Evolutionary conservation across 2,113 vertebrate species (phyloP), one percentile per base, ranked within the genome.

Genomic region (Mirounga angustirostris): DNA sequence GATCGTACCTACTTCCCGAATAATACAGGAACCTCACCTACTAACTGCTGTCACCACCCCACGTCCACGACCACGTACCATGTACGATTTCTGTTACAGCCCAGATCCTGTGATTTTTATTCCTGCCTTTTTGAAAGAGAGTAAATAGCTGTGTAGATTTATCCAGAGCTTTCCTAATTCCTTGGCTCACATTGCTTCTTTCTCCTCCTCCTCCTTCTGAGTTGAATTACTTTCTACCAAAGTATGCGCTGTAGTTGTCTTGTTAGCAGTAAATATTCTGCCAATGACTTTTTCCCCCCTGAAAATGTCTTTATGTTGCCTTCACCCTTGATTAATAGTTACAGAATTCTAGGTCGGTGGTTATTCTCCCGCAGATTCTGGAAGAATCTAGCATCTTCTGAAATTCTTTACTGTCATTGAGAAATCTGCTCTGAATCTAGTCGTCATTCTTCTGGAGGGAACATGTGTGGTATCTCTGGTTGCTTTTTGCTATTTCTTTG

Each of bases 241-340:
- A 40, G 46, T 15, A 40, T 11, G 18, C 7, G 36, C 69, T 80
- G 24, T 8, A 12, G 69, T 22, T 0, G 21, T n/a, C 87, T 58
- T 43, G 22, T 26, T 33, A 80, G 40, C 54, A 19, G 46, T 19
- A 78, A 93, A 59, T 36, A 36, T 54, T 52, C n/a, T 89, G 28
- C 65, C 56, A 33, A 1, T 81, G 13, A 58, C 71, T 80, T 81
- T 69, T 69, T 16, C 15, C 26, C 14, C 46, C 4, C 58, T 50
- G 40, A 58, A 96, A 89, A 73, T 69, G 13, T 52, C 52, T 87
- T 56, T 65, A 4, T 84, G 92, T 90, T 86, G 65, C 81, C 46
- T 69, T 91, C 6, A 11, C 9, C 50, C 83, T 95, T 40, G 76
- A 30, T 59, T 46, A 50, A 21, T 63, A 46, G 7, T 50, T 86